Percentiles rank a stretch among this genome's conserved stretches.
Conservation (phyloP, 2,113 vertebrate genomes). For the Myrmecobius fasciatus region DNA sequence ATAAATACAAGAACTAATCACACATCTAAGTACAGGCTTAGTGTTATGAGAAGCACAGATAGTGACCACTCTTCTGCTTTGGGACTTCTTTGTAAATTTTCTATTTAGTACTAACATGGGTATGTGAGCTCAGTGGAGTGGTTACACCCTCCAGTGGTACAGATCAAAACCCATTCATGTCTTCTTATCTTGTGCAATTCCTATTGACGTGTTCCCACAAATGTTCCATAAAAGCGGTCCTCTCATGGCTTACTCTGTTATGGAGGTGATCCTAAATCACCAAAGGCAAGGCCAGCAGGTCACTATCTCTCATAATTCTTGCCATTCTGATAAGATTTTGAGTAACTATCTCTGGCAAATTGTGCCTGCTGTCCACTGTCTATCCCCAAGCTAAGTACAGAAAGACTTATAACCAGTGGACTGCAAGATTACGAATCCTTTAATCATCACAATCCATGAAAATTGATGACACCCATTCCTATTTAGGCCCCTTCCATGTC, state of each 20-base stretch:
- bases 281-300: background rate
- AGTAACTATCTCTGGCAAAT: background rate
- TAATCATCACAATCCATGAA: background rate
- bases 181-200: background rate
- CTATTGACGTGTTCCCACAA: background rate
- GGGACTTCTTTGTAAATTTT: constrained; percentile 61
- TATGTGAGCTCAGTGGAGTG: background rate
- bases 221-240: background rate
- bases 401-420: background rate
- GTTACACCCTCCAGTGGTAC: background rate
- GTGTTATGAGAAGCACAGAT: constrained; percentile 64
- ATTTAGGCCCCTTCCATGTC: background rate
- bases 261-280: background rate
- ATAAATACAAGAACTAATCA: constrained; percentile 79
- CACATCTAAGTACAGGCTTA: constrained; percentile 67
- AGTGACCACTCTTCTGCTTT: constrained; percentile 61
- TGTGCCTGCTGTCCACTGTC: background rate
- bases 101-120: background rate
- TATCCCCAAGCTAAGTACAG: background rate
- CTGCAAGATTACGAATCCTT: background rate
- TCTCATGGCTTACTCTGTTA: background rate
- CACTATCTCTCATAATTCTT: background rate
- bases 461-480: background rate
- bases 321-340: background rate
- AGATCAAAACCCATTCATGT: background rate